phyloP scores from a whole-genome alignment of 2,113 vertebrate genomes.

The Buteo buteo region DNA sequence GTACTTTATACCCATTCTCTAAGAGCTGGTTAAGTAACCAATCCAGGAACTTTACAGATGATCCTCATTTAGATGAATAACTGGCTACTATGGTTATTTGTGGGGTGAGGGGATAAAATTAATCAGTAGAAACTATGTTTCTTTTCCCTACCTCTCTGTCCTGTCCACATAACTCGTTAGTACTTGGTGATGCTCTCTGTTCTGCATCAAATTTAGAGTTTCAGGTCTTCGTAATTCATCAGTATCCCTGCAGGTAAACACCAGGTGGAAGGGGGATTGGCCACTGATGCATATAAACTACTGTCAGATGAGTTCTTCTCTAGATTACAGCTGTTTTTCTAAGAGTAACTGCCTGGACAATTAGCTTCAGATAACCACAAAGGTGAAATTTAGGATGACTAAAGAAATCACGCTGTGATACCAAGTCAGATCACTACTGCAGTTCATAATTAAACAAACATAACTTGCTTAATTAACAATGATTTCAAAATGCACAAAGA shows the following conservation, averaged over 20 bases:
- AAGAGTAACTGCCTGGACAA: neutral
- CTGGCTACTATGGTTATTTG: neutral
- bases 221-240: conserved; percentile 60
- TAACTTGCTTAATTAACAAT: neutral
- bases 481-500: neutral
- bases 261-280: neutral
- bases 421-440: neutral
- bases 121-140: neutral
- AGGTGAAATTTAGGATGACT: neutral
- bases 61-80: neutral
- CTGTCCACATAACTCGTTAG: conserved; percentile 56
- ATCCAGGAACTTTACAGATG: neutral
- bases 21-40: neutral
- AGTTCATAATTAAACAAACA: neutral
- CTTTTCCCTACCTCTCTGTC: conserved; percentile 37
- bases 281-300: neutral
- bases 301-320: neutral
- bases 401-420: neutral
- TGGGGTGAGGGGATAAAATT: neutral
- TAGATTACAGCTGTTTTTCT: neutral
- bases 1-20: neutral
- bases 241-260: conserved; percentile 42
- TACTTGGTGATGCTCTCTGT: conserved; percentile 51
- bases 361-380: neutral
- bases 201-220: conserved; percentile 55